A percentile compares a stretch with the other conserved stretches of the same genome.
Evolutionary conservation across 37 sponge, comb jelly and placozoan genomes (phyloP).

Genomic region (Tethya wilhelma): DNA sequence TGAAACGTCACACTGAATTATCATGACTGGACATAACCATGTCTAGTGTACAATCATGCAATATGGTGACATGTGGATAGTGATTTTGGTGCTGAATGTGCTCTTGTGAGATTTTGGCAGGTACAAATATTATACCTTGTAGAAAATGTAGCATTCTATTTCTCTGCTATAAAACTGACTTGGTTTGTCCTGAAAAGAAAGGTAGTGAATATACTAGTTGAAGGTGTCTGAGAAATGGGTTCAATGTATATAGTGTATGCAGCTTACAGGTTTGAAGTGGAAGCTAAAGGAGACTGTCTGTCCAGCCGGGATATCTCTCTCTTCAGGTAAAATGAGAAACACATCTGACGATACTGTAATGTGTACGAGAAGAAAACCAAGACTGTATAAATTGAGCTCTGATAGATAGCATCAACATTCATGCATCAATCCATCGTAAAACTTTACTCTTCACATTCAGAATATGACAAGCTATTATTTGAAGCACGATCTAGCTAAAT

Average conservation of each 20-base stretch:
- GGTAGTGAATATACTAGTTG: background rate
- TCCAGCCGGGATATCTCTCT: conserved; percentile 68
- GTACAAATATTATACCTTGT: conserved; percentile 57
- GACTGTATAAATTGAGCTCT: no score
- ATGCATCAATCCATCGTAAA: no score
- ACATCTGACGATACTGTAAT: background rate
- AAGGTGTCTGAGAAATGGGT: background rate
- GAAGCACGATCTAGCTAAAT: background rate
- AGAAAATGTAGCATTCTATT: conserved; percentile 86
- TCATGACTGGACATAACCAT: no score
- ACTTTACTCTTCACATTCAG: no score
- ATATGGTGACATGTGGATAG: no score
- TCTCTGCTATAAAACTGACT: conserved; percentile 54
- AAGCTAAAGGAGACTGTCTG: conserved; percentile 73
- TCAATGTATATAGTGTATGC: background rate
- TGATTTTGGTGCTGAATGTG: no score
- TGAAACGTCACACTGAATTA: no score
- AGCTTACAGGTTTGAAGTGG: conserved; percentile 79
- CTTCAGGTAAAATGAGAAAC: conserved; percentile 51
- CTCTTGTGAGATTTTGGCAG: no score
- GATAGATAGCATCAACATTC: no score
- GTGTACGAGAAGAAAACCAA: background rate
- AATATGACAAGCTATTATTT: no score
- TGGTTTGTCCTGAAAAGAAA: conserved; percentile 49
- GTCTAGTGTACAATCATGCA: no score